A percentile compares a stretch with the other conserved stretches of the same genome.
These are phyloP conservation scores for Rhabdornis inornatus DNA, from an alignment of 2,113 vertebrate genomes.

Conservation along the genomic window DNA sequence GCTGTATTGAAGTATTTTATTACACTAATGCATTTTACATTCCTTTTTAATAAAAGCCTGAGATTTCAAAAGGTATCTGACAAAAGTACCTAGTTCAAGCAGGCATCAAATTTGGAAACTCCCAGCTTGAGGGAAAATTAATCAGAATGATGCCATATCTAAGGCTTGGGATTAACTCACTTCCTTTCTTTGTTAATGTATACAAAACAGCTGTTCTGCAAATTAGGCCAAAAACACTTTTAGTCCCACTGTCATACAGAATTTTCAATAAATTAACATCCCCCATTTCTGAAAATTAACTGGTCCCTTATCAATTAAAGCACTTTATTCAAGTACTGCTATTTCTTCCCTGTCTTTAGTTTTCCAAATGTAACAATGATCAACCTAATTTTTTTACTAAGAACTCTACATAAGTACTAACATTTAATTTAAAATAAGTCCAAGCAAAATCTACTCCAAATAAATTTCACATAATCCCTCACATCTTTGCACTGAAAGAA, in stretches of 20 bases:
- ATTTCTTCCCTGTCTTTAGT: background rate
- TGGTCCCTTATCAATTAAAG: background rate
- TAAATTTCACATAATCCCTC: background rate
- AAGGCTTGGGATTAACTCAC: background rate
- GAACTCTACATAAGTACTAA: background rate
- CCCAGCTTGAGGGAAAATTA: background rate
- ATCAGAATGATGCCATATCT: background rate
- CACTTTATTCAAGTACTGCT: background rate
- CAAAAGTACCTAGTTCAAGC: background rate
- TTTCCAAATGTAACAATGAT: background rate
- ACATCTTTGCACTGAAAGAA: background rate
- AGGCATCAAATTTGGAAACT: background rate
- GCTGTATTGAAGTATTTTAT: background rate
- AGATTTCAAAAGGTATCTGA: background rate
- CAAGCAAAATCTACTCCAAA: background rate
- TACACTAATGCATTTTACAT: background rate
- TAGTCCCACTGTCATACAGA: background rate
- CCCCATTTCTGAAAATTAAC: background rate
- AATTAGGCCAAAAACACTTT: background rate
- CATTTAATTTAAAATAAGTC: background rate
- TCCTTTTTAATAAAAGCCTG: background rate
- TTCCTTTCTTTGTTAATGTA: background rate
- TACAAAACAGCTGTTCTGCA: background rate
- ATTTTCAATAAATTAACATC: background rate
- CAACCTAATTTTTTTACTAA: background rate